These are phyloP conservation scores for Panonychus citri DNA, from an alignment of 1,140 invertebrate genomes.

Conservation along the genomic window DNA sequence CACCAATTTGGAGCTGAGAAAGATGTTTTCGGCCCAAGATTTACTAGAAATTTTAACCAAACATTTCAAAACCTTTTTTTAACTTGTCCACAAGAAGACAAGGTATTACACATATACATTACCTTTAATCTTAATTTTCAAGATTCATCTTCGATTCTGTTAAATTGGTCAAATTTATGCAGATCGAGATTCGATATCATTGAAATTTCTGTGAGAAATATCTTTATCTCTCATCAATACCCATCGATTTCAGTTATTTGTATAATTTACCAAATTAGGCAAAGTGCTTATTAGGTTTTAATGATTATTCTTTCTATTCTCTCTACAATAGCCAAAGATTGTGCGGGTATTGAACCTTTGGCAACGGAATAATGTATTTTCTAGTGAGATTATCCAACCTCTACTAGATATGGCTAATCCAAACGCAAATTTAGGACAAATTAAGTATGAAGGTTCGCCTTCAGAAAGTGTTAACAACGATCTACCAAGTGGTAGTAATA, in stretches of 20 bases:
- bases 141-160: too few species aligned
- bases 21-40: slow-evolving; percentile 90
- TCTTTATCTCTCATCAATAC: too few species aligned
- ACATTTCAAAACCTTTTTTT: slow-evolving; percentile 74
- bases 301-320: slow-evolving; percentile 1
- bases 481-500: background rate
- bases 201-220: too few species aligned
- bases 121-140: too few species aligned
- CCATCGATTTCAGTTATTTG: too few species aligned
- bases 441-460: slow-evolving; percentile 1
- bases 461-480: slow-evolving; percentile 1
- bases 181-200: too few species aligned
- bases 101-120: slow-evolving; percentile 30
- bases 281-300: too few species aligned
- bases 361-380: slow-evolving; percentile 93
- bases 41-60: slow-evolving; percentile 77
- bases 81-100: slow-evolving; percentile 79
- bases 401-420: slow-evolving; percentile 73
- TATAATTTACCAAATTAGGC: too few species aligned
- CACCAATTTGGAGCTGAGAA: slow-evolving; percentile 92
- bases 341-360: slow-evolving; percentile 93
- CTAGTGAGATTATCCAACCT: slow-evolving; percentile 83
- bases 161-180: too few species aligned
- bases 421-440: slow-evolving; percentile 23
- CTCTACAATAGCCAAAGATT: slow-evolving; percentile 88